Base-by-base conservation (phyloP, 2,113 vertebrate species). In the Macrotus californicus region DNA sequence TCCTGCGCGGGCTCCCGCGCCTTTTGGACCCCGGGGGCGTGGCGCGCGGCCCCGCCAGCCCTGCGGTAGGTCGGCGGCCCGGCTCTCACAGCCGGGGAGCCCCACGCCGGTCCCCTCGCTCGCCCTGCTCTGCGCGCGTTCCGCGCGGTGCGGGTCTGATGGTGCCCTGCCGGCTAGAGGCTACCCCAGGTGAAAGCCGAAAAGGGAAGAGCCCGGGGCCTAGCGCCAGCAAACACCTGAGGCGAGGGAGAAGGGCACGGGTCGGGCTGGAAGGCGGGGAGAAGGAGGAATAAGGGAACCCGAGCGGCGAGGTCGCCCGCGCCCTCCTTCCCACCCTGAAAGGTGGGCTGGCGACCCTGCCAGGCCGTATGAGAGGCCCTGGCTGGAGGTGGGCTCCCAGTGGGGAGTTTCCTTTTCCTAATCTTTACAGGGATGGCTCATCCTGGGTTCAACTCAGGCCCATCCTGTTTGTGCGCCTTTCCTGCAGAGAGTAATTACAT, bases 401-500 rank as follows among this genome's bases (percentile, higher is more conserved):
- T 10, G 7, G 73, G 93, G 83, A 95, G 93, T 85, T 91, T 94
- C 72, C 67, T 96, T 90, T 96, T 82, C 91, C 88, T 92, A 70
- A 76, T 94, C 92, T 91, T 86, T 76, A 92, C 77, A 1, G 18
- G 81, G 91, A 72, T 87, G 90, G 91, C 80, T 96, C 91, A 94
- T 93, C 88, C 95, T 5, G 69, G 69, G 76, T 82, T 97, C 93
- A 94, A 50, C 76, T 89, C 12, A 7, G 83, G 61, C 80, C 73
- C 84, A 94, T 95, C 96, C 96, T 97, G 96, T 96, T 95, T 97
- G 95, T 94, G 85, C 3, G 43, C 91, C 85, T 96, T 95, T 96
- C 86, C 79, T 94, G 85, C 92, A 36, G 90, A 94, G 90, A 43
- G 79, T 97, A 96, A 97, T 97, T 94, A 94, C 86, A 87, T 22